phyloP scores from a whole-genome alignment of 2,888 invertebrate genomes.

The Ecliptopera silaceata region DNA sequence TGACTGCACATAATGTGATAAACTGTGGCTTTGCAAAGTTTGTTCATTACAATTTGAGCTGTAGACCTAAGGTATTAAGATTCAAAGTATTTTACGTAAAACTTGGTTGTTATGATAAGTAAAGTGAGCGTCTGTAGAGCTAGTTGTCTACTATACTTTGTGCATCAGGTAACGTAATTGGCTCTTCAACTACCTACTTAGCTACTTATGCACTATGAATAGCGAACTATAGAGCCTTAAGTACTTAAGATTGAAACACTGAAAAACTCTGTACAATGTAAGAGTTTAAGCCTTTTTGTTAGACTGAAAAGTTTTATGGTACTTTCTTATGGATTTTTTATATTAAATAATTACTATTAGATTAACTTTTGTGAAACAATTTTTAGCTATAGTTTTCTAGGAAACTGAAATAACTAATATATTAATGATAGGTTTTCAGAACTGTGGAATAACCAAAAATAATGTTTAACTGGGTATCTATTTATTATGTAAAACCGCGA shows the following conservation, averaged over 20 bases:
- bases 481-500: no score
- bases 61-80: not conserved
- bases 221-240: conserved; percentile 3
- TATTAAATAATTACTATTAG: no score
- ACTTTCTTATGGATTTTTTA: no score
- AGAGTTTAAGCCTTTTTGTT: no score
- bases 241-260: not conserved
- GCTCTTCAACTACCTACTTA: conserved; percentile 22
- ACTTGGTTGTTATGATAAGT: not conserved
- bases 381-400: no score
- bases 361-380: no score
- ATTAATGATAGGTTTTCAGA: no score
- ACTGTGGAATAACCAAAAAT: no score
- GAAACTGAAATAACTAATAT: no score
- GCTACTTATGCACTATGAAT: not conserved
- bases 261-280: not conserved
- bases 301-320: no score
- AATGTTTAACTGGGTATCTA: no score
- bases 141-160: not conserved
- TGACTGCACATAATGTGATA: not conserved
- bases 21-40: not conserved
- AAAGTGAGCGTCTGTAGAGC: not conserved
- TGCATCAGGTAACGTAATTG: conserved; percentile 32
- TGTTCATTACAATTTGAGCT: not conserved
- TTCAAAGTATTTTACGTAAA: not conserved